These are phyloP conservation scores for Zonitis immaculata DNA, from an alignment of 2,888 invertebrate genomes.

Conservation along the genomic window DNA sequence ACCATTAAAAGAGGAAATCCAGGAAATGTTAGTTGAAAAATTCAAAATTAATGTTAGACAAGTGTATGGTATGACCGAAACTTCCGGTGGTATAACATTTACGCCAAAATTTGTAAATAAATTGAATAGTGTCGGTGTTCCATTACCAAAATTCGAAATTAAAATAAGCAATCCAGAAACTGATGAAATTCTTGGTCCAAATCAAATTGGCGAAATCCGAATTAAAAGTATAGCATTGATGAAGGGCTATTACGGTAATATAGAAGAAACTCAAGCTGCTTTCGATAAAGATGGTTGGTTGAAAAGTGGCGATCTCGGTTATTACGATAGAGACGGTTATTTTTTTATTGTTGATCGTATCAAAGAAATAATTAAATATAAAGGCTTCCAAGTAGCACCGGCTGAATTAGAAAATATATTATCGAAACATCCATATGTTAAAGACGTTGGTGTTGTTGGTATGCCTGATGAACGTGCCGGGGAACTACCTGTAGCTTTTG, in stretches of 20 bases:
- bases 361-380: slow-evolving; percentile 88
- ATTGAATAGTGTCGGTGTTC: not conserved
- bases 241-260: slow-evolving; percentile 73
- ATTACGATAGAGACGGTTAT: slow-evolving; percentile 69
- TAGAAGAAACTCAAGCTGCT: slow-evolving; percentile 56
- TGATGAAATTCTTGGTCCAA: slow-evolving; percentile 46
- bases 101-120: not conserved
- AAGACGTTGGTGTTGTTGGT: slow-evolving; percentile 76
- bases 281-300: slow-evolving; percentile 72
- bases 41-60: not conserved
- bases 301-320: slow-evolving; percentile 77
- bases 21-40: not conserved
- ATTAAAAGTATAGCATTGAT: slow-evolving; percentile 60
- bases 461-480: slow-evolving; percentile 68
- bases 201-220: slow-evolving; percentile 70
- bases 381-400: slow-evolving; percentile 80
- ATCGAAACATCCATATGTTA: slow-evolving; percentile 63
- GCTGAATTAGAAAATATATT: slow-evolving; percentile 80
- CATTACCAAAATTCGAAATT: slow-evolving; percentile 34
- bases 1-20: slow-evolving; percentile 2
- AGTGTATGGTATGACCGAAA: slow-evolving; percentile 4
- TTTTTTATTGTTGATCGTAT: slow-evolving; percentile 80
- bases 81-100: not conserved
- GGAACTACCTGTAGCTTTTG: slow-evolving; percentile 71
- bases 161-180: slow-evolving; percentile 57